Evolutionary conservation across 1,140 invertebrate species (phyloP).

Genomic region (Elysia chlorotica): DNA sequence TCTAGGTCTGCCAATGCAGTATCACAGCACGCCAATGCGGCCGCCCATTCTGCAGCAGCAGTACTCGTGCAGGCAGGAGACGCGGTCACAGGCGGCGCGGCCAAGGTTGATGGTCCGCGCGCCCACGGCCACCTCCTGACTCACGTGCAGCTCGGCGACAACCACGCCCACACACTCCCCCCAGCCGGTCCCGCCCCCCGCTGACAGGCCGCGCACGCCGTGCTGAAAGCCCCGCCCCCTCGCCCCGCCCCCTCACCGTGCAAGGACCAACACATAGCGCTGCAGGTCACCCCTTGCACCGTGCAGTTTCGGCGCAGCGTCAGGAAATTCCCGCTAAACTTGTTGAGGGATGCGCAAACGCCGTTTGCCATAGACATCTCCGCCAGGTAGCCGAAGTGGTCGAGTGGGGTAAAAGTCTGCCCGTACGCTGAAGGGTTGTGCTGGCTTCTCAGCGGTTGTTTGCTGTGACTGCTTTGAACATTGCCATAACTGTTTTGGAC

Average conservation of each 20-base stretch:
- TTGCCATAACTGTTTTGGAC: too few relatives aligned
- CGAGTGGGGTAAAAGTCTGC: background rate
- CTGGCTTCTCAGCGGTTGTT: too few relatives aligned
- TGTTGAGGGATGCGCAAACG: slow-evolving; percentile 20
- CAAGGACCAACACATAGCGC: slow-evolving; percentile 6
- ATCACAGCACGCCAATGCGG: background rate
- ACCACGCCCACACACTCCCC: slow-evolving; percentile 22
- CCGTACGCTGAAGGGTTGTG: too few relatives aligned
- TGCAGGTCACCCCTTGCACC: slow-evolving; percentile 7
- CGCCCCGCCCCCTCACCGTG: background rate
- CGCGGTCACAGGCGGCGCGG: slow-evolving; percentile 9
- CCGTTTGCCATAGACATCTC: slow-evolving; percentile 27
- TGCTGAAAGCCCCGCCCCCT: too few relatives aligned
- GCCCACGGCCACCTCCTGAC: slow-evolving; percentile 4
- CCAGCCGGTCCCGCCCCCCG: too few relatives aligned
- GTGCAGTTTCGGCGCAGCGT: slow-evolving; percentile 22
- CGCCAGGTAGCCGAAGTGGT: slow-evolving; percentile 22
- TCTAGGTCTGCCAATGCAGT: background rate
- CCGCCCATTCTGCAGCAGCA: slow-evolving; percentile 18
- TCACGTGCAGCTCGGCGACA: slow-evolving; percentile 10
- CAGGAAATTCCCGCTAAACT: slow-evolving; percentile 19
- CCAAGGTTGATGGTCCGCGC: slow-evolving; percentile 22
- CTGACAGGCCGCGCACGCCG: background rate
- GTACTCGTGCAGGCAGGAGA: slow-evolving; percentile 16
- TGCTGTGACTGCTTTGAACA: too few relatives aligned